Base-by-base conservation (phyloP, 2,797 vertebrate species). In the Gambelia wislizenii region DNA sequence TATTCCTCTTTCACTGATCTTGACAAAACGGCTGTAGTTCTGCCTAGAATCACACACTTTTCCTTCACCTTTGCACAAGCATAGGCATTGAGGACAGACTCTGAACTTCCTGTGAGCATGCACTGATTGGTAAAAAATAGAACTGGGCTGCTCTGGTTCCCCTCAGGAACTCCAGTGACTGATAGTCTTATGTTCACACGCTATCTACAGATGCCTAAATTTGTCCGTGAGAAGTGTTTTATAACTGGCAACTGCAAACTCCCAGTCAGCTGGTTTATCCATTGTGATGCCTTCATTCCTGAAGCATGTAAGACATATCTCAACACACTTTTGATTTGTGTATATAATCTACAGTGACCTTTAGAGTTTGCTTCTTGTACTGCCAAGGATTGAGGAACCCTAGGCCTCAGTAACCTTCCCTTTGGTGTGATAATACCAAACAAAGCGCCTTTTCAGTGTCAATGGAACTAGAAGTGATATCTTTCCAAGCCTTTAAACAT, bases 391-490 rank as follows among this genome's bases (percentile, higher is more conserved):
- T 89, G 74, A 54, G 90, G 91, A 94, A 90, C 89, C 89, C 49
- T 77, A 89, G 87, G 87, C 83, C 85, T 87, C 89, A 91, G 87
- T 89, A 92, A 93, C 90, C 92, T 94, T 86, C 90, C 91, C 59
- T 75, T 0, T 30, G 86, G 84, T 77, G 93, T 74, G 59, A 86
- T 92, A 95, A 82, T 59, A 93, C 49, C 1, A 27, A 95, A 93
- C 90, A 96, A 96, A 93, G 88, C 91, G 87, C 91, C 94, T 59
- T 91, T 93, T 89, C 56, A 84, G 85, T 88, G 88, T 93, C 92
- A 94, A 93, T 92, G 92, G 93, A 86, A 89, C 87, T 94, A 92
- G 77, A 85, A 84, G 89, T 87, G 85, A 83, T 92, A 94, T 89
- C 54, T 83, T 89, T 88, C 91, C 91, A 70, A 85, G 9, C 39